Percentiles rank a stretch among this genome's conserved stretches.
Evolutionary conservation across 2,113 vertebrate species (phyloP).

Genomic region (Leptocoma aspasia): DNA sequence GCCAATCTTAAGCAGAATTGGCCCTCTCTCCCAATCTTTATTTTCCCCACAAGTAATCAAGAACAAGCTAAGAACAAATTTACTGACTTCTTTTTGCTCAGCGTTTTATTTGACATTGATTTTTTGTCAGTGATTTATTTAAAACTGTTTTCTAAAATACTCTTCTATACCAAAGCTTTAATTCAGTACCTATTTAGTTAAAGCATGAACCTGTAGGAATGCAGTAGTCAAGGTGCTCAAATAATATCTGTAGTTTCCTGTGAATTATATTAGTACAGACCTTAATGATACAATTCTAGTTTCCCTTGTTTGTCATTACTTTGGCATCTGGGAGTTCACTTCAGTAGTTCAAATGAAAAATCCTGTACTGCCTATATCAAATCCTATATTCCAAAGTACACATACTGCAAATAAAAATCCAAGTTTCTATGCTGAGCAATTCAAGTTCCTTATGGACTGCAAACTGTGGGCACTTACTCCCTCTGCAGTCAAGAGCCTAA

Average conservation of each 20-base stretch:
- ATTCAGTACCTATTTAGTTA: not conserved
- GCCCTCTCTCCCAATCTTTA: not conserved
- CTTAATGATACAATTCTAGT: not conserved
- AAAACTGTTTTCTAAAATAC: not conserved
- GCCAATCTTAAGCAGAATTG: not conserved
- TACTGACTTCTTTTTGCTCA: not conserved
- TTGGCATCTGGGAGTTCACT: not conserved
- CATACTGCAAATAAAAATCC: not conserved
- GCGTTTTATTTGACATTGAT: not conserved
- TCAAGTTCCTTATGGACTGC: not conserved
- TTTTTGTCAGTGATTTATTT: not conserved
- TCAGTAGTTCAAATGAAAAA: not conserved
- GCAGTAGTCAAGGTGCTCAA: not conserved
- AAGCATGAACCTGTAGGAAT: not conserved
- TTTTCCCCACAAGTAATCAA: not conserved
- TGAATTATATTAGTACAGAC: not conserved
- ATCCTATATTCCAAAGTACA: not conserved
- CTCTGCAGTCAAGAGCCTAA: not conserved
- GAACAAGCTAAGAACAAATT: not conserved
- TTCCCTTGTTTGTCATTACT: not conserved
- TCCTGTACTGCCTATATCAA: not conserved
- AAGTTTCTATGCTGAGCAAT: not conserved
- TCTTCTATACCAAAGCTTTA: not conserved
- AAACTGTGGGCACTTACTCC: not conserved
- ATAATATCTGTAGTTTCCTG: not conserved